Evolutionary conservation across 1,140 invertebrate species (phyloP).

Genomic region (Apolygus lucorum): DNA sequence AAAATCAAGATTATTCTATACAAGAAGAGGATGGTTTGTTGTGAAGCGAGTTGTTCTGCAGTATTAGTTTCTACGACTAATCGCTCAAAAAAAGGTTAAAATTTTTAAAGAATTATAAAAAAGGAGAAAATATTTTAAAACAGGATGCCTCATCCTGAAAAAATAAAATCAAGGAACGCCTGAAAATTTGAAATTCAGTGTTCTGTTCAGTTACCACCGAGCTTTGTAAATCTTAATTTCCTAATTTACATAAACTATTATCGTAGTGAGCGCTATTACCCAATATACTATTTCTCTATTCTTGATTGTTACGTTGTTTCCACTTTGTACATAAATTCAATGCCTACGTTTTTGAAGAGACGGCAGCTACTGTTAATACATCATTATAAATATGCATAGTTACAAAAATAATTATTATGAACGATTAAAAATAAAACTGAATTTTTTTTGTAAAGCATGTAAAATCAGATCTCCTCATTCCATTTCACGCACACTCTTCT

Average conservation of each 20-base stretch:
- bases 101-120: too few species aligned
- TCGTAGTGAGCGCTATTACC: background rate
- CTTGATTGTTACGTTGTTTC: background rate
- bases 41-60: too few species aligned
- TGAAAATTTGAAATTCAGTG: background rate
- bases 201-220: background rate
- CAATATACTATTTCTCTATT: background rate
- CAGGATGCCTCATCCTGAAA: background rate
- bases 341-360: background rate
- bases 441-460: background rate
- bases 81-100: slow-evolving; percentile 2
- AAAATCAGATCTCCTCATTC: slow-evolving; percentile 14
- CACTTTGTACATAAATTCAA: background rate
- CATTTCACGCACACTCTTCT: slow-evolving; percentile 14
- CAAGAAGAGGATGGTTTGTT: too few species aligned
- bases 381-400: slow-evolving; percentile 5
- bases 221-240: background rate
- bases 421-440: background rate
- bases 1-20: too few species aligned
- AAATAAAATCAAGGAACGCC: background rate
- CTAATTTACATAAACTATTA: background rate
- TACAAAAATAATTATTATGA: background rate
- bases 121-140: too few species aligned
- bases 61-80: background rate
- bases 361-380: slow-evolving; percentile 3